phyloP scores from a whole-genome alignment of 2,113 vertebrate species.

The Ctenomys sociabilis region DNA sequence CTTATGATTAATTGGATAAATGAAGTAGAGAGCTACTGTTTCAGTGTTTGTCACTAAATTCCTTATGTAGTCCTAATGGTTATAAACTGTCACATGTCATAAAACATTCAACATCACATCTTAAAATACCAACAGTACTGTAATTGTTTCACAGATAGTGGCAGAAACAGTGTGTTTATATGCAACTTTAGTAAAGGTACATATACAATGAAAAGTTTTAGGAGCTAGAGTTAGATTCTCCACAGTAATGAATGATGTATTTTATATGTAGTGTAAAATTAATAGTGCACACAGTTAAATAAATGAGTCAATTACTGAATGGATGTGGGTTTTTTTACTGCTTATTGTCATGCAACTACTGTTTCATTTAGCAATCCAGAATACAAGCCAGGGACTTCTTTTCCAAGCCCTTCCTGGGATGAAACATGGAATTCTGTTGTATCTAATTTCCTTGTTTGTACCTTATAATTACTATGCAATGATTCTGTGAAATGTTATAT shows the following conservation, averaged over 20 bases:
- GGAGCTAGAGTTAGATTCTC: not conserved
- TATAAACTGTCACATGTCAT: not conserved
- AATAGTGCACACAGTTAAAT: not conserved
- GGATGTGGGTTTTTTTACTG: not conserved
- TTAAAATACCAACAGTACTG: not conserved
- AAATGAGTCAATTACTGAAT: not conserved
- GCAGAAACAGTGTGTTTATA: not conserved
- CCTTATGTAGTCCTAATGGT: not conserved
- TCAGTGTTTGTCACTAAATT: not conserved
- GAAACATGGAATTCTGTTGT: not conserved
- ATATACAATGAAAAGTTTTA: not conserved
- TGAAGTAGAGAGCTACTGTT: not conserved
- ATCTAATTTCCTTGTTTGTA: not conserved
- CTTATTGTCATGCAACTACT: not conserved
- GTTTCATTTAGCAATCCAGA: not conserved
- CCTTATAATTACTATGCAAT: not conserved
- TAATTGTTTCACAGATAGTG: not conserved
- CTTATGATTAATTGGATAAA: constrained; percentile 38
- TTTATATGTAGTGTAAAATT: not conserved
- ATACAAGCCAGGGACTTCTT: not conserved
- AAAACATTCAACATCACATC: not conserved
- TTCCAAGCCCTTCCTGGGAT: not conserved
- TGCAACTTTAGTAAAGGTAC: not conserved
- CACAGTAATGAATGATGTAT: not conserved
- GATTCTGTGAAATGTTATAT: not conserved